Base-by-base conservation (phyloP, 2,797 vertebrate species). In the Acridotheres tristis region DNA sequence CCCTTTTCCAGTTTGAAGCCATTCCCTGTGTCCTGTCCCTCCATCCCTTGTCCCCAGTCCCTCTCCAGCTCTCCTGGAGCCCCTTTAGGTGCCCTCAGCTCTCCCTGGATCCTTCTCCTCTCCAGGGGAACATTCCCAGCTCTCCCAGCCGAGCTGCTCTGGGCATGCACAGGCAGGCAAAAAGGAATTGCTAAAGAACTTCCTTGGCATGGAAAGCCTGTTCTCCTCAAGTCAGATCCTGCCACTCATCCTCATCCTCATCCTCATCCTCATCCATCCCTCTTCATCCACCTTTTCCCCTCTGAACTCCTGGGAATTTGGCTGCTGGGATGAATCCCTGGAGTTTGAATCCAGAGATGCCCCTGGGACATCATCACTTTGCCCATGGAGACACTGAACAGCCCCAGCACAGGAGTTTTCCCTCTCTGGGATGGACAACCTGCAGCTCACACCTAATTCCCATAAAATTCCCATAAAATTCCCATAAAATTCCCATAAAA, bases 301-400 rank as follows among this genome's bases (percentile, higher is more conserved):
- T 0, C 0, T 3, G 34, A 69, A n/a, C 11, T 50, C 67, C 47
- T 3, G 7, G 38, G 67, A 53, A 43, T 20, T 16, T 38, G 47
- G 68, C 63, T 79, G 63, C 51, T 16, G 48, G 72, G 69, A 45
- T 42, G n/a, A 36, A 66, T 20, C 18, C 43, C 65, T 36, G 32
- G 40, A 71, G 17, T 29, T 47, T 14, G 36, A 47, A 16, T 5
- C 43, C 45, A 29, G 34, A 29, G 34, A 30, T 25, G 21, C 19
- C 19, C 2, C 11, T 8, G n/a, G 58, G 45, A 40, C 40, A 15
- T 40, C 40, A 15, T 40, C 40, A 15, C 53, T n/a, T n/a, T n/a
- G 23, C 23, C 11, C 8, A 11, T 0, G 1, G 11, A 55, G 19
- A 83, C 43, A 26, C 10, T 4, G 17, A 42, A 26, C 50, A 21